These are phyloP conservation scores for Chaetodon trifascialis DNA, from an alignment of 2,113 vertebrate species.

Conservation along the genomic window DNA sequence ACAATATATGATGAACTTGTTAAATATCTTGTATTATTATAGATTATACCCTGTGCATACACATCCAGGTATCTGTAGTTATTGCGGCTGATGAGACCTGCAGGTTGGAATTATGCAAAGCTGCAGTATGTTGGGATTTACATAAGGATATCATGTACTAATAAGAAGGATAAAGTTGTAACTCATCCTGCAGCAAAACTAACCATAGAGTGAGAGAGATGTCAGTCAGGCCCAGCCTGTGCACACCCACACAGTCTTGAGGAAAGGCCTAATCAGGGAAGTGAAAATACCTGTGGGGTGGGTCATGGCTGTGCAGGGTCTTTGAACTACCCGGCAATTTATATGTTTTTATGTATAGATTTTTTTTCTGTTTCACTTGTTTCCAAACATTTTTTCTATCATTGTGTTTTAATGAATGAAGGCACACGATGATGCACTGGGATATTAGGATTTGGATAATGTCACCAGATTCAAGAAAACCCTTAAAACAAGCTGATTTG, in stretches of 20 bases:
- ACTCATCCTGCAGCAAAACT: background rate
- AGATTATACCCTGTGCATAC: background rate
- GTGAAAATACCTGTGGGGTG: background rate
- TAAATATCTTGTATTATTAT: background rate
- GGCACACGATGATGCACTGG: background rate
- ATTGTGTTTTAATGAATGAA: background rate
- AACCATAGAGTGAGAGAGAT: background rate
- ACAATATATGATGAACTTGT: background rate
- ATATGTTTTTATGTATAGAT: background rate
- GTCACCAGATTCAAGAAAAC: slow-evolving; percentile 2
- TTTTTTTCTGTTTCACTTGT: background rate
- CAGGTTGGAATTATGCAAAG: background rate
- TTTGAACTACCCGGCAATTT: background rate
- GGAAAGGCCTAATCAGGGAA: background rate
- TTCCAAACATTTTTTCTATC: background rate
- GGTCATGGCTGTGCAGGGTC: background rate
- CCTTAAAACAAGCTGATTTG: slow-evolving; percentile 2
- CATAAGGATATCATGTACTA: background rate
- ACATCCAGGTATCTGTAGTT: background rate
- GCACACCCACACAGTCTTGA: background rate
- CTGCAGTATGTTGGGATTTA: background rate
- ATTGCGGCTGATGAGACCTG: background rate
- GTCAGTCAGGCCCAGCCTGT: slow-evolving; percentile 9
- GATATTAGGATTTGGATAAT: background rate
- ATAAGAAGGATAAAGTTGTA: background rate